Conservation (phyloP, 2,888 invertebrate genomes). For the Sceliomorpha sp. region DNA sequence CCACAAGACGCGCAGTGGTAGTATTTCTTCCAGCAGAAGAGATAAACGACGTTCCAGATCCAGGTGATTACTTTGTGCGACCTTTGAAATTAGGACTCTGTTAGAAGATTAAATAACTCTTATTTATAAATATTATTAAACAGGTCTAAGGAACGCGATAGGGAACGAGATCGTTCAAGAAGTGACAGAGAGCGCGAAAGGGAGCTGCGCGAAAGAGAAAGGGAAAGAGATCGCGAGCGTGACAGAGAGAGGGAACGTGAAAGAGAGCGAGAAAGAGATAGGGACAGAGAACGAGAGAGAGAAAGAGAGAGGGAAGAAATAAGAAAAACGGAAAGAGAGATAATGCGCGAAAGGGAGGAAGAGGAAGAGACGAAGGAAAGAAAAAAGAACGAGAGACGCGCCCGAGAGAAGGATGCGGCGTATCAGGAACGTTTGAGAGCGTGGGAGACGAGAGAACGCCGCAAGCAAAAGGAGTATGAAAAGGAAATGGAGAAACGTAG, state of each 20-base stretch:
- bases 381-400: constrained; percentile 93
- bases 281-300: constrained; percentile 81
- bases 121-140: not conserved
- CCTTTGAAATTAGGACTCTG: no score
- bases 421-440: constrained; percentile 91
- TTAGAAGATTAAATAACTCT: no score
- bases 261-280: constrained; percentile 78
- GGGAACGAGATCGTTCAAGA: constrained; percentile 62
- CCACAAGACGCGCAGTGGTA: constrained; percentile 71
- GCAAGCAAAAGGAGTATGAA: constrained; percentile 94
- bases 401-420: constrained; percentile 97
- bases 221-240: constrained; percentile 79
- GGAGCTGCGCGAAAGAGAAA: constrained; percentile 77
- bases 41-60: constrained; percentile 81
- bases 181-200: constrained; percentile 76
- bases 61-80: constrained; percentile 78
- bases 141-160: constrained; percentile 74
- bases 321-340: constrained; percentile 83
- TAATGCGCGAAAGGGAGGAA: constrained; percentile 89
- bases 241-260: constrained; percentile 83
- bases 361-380: constrained; percentile 96
- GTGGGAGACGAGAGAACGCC: constrained; percentile 95
- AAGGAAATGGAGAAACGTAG: constrained; percentile 92
- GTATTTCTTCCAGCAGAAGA: constrained; percentile 73
- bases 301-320: constrained; percentile 83